Conservation (phyloP, 2,113 vertebrate genomes). For the Colaptes auratus region DNA sequence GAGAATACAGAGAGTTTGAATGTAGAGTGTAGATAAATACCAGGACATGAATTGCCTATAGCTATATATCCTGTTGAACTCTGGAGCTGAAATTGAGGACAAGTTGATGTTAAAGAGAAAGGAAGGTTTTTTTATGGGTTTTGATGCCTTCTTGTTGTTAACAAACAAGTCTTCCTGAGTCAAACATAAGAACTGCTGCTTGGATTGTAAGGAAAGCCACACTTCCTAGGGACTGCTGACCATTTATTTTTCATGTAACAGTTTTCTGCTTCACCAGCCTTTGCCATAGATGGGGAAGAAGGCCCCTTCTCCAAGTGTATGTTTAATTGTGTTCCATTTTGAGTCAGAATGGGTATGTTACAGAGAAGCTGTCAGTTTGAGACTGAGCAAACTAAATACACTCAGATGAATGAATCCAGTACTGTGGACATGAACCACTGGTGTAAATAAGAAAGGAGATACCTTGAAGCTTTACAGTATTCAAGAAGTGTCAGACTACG, state of each 20-base stretch:
- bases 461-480: background rate
- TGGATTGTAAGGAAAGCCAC: background rate
- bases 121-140: background rate
- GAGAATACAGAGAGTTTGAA: background rate
- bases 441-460: conserved; percentile 7
- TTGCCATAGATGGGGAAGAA: background rate
- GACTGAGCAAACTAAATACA: background rate
- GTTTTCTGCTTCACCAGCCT: background rate
- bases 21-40: background rate
- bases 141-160: background rate
- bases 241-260: background rate
- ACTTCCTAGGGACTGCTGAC: background rate
- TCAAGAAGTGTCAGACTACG: background rate
- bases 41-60: background rate
- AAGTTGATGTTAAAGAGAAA: background rate
- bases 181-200: background rate
- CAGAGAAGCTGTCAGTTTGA: background rate
- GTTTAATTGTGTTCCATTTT: background rate
- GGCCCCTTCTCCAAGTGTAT: background rate
- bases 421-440: background rate
- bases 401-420: background rate
- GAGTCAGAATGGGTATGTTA: background rate
- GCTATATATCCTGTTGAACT: background rate
- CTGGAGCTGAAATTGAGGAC: background rate
- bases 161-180: background rate